Base-by-base conservation (phyloP, 2,113 vertebrate species). In the Bufo bufo region DNA sequence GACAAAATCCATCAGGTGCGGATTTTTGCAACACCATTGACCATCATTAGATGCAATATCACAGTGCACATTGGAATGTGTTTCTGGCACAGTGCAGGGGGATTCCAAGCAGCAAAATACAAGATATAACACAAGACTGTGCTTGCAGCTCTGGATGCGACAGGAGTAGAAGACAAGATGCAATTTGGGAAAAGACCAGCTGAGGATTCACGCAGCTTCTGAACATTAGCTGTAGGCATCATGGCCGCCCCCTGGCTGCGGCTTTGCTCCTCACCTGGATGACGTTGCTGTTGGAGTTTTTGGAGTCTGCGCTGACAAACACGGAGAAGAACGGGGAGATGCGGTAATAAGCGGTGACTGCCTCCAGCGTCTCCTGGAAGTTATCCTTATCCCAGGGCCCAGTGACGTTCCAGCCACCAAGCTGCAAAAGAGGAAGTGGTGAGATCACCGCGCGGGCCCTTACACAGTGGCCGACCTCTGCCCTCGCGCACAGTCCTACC, bases 271-370 rank as follows among this genome's bases (percentile, higher is more conserved):
- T 92, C 91, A 99, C 98, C 96, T 99, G 98, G 90, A 99, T 99
- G 91, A 99, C 93, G 4, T 99, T 99, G 91, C 96, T 97, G 93
- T 95, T 99, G 91, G 98, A 99, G 91, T 97, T 99, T 90, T 99
- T 99, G 81, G 98, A 97, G 91, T 99, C 98, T 0, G 97, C 96
- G 3, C 97, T 98, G 91, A 99, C 95, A 0, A 97, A 99, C 85
- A 99, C 95, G 0, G 97, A 96, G 91, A 99, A 99, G 94, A 99
- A 99, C 10, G 98, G 97, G 0, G 97, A 97, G 52, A 95, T 95
- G 58, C 94, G 97, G 89, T 96, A 97, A 89, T 94, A 95, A 0
- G 97, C 95, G 0, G 96, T 97, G 89, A 99, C 96, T 0, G 90
- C 93, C 50, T 95, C 95, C 87, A 99, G 93, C 0, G 95, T 97